A percentile compares a stretch with the other conserved stretches of the same genome.
Evolutionary conservation across 1,140 invertebrate genomes (phyloP).

Genomic region (Oncopeltus fasciatus): DNA sequence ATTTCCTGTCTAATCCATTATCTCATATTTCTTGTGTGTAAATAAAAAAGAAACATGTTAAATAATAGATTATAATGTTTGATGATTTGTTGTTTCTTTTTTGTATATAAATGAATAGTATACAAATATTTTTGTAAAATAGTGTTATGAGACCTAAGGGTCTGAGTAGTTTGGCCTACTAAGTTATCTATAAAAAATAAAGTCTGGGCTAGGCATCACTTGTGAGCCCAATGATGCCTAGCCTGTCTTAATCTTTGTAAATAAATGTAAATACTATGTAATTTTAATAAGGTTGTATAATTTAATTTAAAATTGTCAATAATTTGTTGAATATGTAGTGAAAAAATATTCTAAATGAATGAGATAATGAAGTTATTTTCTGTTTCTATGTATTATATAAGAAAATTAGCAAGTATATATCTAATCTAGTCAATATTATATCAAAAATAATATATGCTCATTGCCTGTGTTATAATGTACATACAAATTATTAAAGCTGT

Average conservation of each 20-base stretch:
- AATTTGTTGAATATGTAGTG: background rate
- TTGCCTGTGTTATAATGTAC: conserved; percentile 13
- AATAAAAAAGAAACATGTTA: background rate
- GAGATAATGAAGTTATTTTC: background rate
- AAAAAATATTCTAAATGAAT: background rate
- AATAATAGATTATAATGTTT: background rate
- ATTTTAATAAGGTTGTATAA: background rate
- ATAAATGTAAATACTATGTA: conserved; percentile 19
- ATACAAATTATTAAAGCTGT: background rate
- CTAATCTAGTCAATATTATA: conserved; percentile 5
- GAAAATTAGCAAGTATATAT: conserved; percentile 9
- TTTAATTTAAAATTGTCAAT: background rate
- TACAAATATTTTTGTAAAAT: conserved; percentile 27
- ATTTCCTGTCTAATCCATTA: conserved; percentile 23
- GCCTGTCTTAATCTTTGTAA: conserved; percentile 12
- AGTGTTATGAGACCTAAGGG: conserved; percentile 37
- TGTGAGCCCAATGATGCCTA: conserved; percentile 21
- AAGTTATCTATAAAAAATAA: background rate
- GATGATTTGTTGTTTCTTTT: too few species aligned
- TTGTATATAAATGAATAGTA: background rate
- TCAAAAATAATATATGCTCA: conserved; percentile 14
- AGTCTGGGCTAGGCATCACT: conserved; percentile 13
- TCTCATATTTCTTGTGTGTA: conserved; percentile 26
- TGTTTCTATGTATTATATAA: background rate
- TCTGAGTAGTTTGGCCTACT: conserved; percentile 24